Base-by-base conservation (phyloP, 2,797 vertebrate genomes). In the Acanthurus leucopareius region DNA sequence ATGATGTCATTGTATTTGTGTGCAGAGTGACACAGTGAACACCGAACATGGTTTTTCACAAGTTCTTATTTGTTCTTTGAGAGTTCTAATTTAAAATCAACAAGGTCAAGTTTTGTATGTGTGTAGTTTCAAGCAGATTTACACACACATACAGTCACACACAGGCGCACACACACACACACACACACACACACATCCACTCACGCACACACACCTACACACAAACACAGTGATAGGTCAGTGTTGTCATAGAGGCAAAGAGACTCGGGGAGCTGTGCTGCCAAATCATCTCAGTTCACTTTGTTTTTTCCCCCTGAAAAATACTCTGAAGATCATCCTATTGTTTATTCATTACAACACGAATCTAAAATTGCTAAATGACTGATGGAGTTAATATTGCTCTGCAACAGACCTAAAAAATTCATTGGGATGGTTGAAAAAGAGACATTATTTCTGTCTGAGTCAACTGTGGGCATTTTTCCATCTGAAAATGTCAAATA, bases 371-470 rank as follows among this genome's bases (percentile, higher is more conserved):
- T 54, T 40, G 80, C 60, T 42, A 57, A 53, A 80, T 75, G 66
- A 82, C 53, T 73, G 62, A 86, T 77, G 63, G 56, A 10, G 53
- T 67, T 72, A 85, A 85, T 84, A 75, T 79, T 61, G 10, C 7
- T 25, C 53, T 28, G 20, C 40, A 57, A 45, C 52, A 56, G 69
- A 75, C 65, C 9, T 66, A 38, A 70, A 68, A 45, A 64, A 69
- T 64, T 49, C 40, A 81, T 44, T 69, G 38, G 64, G 54, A 2
- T 57, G 52, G 49, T 56, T 56, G 57, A 61, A 54, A 32, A 58
- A 38, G 20, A 54, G 16, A 59, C 48, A 72, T 38, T 35, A 51
- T 73, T 9, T 78, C n/a, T 17, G 51, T 75, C 69, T 2, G 19
- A 68, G 15, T 25, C 63, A 40, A 58, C 48, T 66, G 60, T 28